Conservation (phyloP, 2,888 invertebrate species). For the Nudaria mundana region DNA sequence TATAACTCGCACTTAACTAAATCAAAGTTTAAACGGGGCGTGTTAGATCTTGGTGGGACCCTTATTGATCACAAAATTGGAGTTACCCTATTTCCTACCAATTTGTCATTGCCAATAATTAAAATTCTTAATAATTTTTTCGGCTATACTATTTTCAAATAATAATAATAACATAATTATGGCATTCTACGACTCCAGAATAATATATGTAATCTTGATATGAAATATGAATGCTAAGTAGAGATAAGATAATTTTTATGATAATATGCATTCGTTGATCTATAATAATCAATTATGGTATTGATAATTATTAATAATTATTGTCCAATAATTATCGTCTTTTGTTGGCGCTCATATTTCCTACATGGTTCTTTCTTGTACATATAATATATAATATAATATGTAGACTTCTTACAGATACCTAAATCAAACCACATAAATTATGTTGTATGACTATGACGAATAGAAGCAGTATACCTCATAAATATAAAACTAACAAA, state of each 20-base stretch:
- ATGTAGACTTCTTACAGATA: constrained; percentile 16
- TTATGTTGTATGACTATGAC: constrained; percentile 33
- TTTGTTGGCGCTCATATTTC: constrained; percentile 19
- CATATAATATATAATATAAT: too few relatives aligned
- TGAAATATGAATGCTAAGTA: constrained; percentile 15
- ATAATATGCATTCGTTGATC: constrained; percentile 16
- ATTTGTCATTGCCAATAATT: too few relatives aligned
- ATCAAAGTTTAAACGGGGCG: too few relatives aligned
- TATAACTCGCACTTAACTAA: too few relatives aligned
- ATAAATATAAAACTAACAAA: constrained; percentile 31
- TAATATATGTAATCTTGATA: constrained; percentile 18
- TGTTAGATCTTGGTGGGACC: too few relatives aligned
- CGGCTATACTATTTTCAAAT: too few relatives aligned
- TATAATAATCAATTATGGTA: constrained; percentile 6
- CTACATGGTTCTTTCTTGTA: constrained; percentile 19
- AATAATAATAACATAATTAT: too few relatives aligned
- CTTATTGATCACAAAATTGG: too few relatives aligned
- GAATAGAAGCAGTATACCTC: too few relatives aligned
- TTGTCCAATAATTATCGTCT: constrained; percentile 4
- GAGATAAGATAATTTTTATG: constrained; percentile 21
- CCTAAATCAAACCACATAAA: constrained; percentile 29
- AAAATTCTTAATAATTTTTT: too few relatives aligned
- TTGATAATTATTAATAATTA: constrained; percentile 11
- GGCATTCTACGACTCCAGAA: constrained; percentile 14
- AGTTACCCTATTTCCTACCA: too few relatives aligned